These are phyloP conservation scores for Sebastes alutus DNA, from an alignment of 2,797 vertebrate species.

Conservation along the genomic window DNA sequence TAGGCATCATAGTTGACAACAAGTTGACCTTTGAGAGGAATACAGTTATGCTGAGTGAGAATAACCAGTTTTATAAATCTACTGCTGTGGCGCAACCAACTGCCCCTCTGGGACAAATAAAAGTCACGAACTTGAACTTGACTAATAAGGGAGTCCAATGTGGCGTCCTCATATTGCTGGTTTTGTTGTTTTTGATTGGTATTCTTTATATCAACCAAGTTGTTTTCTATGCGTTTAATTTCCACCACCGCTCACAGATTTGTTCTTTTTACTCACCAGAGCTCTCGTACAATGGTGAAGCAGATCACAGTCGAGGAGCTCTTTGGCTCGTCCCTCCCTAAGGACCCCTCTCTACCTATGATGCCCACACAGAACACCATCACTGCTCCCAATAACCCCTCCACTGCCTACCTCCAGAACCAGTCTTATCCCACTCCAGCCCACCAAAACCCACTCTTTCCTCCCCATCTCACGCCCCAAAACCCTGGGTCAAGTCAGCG, in stretches of 20 bases:
- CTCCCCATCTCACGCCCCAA: slow-evolving; percentile 71
- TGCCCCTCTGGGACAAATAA: no score
- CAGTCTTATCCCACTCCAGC: slow-evolving; percentile 79
- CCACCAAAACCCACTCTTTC: slow-evolving; percentile 83
- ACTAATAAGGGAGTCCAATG: not conserved
- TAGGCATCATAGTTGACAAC: no score
- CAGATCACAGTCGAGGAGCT: slow-evolving; percentile 98
- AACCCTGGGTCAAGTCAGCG: slow-evolving; percentile 74
- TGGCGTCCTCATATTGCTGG: not conserved
- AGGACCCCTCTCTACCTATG: slow-evolving; percentile 80
- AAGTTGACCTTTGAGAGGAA: no score
- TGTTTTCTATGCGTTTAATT: not conserved
- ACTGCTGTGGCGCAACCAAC: no score
- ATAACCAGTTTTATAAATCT: no score
- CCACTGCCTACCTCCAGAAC: slow-evolving; percentile 77
- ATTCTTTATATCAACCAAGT: not conserved
- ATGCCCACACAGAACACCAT: slow-evolving; percentile 76
- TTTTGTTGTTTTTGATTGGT: not conserved
- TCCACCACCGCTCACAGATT: not conserved
- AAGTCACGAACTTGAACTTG: fast-evolving
- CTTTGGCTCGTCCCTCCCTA: slow-evolving; percentile 93
- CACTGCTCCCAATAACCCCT: slow-evolving; percentile 65
- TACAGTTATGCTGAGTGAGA: no score
- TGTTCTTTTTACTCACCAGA: slow-evolving; percentile 73
- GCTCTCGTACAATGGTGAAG: slow-evolving; percentile 86